These are phyloP conservation scores for Myrmophylax atrothorax DNA, from an alignment of 2,113 vertebrate species.

Conservation along the genomic window DNA sequence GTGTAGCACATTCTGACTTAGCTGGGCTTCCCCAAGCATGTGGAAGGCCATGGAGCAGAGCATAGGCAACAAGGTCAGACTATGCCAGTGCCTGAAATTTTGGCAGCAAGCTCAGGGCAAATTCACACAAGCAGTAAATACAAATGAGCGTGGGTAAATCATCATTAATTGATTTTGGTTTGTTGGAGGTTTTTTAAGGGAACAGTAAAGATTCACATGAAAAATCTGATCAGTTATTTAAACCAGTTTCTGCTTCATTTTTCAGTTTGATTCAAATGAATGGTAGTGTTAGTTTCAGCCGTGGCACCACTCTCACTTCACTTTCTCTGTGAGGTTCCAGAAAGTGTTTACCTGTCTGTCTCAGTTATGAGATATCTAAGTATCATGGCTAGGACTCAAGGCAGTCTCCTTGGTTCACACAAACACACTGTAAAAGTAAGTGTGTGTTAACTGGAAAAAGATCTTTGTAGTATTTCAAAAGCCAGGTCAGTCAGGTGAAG, in stretches of 20 bases:
- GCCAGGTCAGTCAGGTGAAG: neutral
- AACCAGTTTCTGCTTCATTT: neutral
- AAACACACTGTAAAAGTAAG: neutral
- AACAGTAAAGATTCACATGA: neutral
- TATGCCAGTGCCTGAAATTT: accelerated
- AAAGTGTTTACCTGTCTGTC: neutral
- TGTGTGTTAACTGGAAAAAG: neutral
- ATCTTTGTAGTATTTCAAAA: neutral
- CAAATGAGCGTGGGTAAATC: neutral
- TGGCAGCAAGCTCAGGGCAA: neutral
- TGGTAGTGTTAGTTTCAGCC: neutral
- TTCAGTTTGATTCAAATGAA: neutral
- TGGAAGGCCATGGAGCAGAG: neutral
- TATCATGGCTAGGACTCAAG: neutral
- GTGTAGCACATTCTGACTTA: neutral
- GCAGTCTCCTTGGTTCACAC: neutral
- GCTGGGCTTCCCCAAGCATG: neutral
- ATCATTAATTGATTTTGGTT: neutral
- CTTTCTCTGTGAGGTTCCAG: neutral
- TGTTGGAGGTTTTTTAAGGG: neutral
- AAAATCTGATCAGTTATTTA: neutral
- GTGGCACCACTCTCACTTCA: accelerated
- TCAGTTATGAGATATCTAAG: neutral
- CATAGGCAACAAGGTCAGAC: neutral
- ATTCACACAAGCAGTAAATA: neutral